A percentile compares a stretch with the other conserved stretches of the same genome.
Evolutionary conservation across 2,797 vertebrate species (phyloP).

Genomic region (Melopsittacus undulatus): DNA sequence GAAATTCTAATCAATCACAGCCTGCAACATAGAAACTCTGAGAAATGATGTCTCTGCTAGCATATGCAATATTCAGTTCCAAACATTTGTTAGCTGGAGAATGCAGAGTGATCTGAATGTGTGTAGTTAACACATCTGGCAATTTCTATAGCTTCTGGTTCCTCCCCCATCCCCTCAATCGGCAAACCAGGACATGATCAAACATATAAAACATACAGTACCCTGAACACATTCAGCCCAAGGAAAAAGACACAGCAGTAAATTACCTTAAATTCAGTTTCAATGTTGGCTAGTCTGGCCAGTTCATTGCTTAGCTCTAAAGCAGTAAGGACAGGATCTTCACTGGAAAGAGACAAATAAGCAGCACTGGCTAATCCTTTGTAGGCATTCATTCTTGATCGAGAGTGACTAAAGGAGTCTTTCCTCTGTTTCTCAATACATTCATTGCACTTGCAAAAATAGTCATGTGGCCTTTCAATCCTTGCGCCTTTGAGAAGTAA

Average conservation of each 20-base stretch:
- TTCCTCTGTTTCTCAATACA: slow-evolving; percentile 90
- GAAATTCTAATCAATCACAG: not conserved
- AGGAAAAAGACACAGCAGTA: not conserved
- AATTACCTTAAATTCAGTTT: slow-evolving; percentile 97
- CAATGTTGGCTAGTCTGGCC: slow-evolving; percentile 94
- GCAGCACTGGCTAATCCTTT: slow-evolving; percentile 94
- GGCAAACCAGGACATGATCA: not conserved
- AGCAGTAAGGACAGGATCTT: slow-evolving; percentile 93
- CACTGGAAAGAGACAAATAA: slow-evolving; percentile 93
- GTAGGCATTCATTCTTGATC: slow-evolving; percentile 97
- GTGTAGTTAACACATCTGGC: not conserved
- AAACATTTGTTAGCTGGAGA: not conserved
- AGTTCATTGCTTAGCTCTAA: slow-evolving; percentile 96
- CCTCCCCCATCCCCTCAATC: not conserved
- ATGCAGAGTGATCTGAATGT: not conserved
- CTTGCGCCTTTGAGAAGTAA: slow-evolving; percentile 90
- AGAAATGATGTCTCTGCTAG: not conserved
- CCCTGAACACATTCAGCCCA: not conserved
- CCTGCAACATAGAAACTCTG: not conserved
- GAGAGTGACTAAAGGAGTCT: slow-evolving; percentile 94
- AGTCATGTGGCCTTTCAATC: slow-evolving; percentile 94
- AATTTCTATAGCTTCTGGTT: not conserved
- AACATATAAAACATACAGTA: not conserved
- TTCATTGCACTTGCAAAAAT: slow-evolving; percentile 94
- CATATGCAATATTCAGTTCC: not conserved